Conservation (phyloP, 2,888 invertebrate species). For the Arge pagana region DNA sequence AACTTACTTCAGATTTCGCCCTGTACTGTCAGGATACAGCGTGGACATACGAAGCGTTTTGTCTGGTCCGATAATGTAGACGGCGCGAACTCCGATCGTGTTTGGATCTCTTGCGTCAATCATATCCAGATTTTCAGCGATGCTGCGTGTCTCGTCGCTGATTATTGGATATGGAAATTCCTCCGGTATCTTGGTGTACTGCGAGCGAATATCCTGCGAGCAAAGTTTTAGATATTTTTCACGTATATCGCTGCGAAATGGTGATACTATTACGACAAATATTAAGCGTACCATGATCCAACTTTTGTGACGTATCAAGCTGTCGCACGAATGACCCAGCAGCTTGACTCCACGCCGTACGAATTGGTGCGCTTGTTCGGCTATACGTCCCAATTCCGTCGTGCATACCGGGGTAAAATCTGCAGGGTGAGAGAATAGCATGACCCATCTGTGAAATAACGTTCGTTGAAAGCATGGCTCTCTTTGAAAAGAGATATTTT, state of each 20-base stretch:
- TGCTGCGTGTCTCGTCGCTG: conserved; percentile 61
- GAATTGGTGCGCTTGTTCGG: conserved; percentile 59
- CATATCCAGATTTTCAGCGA: conserved; percentile 64
- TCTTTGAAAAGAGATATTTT: not conserved
- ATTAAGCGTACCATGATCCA: conserved; percentile 63
- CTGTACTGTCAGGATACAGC: conserved; percentile 68
- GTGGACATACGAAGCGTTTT: conserved; percentile 64
- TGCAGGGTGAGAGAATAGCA: conserved; percentile 68
- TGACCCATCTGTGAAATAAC: conserved; percentile 64
- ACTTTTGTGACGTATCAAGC: conserved; percentile 60
- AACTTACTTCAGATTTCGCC: conserved; percentile 65
- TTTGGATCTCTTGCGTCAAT: conserved; percentile 63
- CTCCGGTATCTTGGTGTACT: conserved; percentile 48
- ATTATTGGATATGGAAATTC: conserved; percentile 65
- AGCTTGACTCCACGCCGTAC: conserved; percentile 61
- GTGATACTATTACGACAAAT: not conserved
- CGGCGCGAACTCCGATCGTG: conserved; percentile 59
- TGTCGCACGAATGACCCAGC: conserved; percentile 65
- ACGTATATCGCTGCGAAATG: not conserved
- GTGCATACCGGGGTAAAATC: conserved; percentile 72
- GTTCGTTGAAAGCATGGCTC: not conserved
- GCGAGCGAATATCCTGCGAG: conserved; percentile 50
- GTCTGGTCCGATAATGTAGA: conserved; percentile 66
- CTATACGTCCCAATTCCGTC: conserved; percentile 64
- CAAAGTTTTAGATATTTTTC: not conserved